These are phyloP conservation scores for Rhodophaea formosa DNA, from an alignment of 2,888 invertebrate species.

Conservation along the genomic window DNA sequence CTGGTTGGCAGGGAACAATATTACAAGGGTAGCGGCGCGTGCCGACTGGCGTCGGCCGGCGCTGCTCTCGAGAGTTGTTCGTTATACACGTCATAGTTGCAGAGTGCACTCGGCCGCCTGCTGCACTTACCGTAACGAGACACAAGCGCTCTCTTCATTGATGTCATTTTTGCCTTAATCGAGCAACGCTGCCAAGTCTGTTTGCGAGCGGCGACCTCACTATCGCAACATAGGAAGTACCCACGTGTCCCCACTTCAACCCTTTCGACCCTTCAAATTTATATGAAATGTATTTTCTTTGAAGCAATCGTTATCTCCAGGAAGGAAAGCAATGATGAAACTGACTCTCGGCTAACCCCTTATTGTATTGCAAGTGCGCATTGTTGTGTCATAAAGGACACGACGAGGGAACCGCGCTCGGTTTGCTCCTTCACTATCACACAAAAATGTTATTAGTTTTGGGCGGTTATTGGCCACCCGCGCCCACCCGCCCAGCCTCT, in stretches of 20 bases:
- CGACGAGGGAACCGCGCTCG: constrained; percentile 59
- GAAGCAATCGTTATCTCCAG: constrained; percentile 42
- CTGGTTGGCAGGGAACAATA: constrained; percentile 22
- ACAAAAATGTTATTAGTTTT: constrained; percentile 79
- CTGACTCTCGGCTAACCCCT: constrained; percentile 58
- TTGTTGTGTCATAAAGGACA: constrained; percentile 70
- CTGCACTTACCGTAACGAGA: constrained; percentile 67
- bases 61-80: constrained; percentile 65
- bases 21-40: constrained; percentile 57
- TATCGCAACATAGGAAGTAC: constrained; percentile 26
- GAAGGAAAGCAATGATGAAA: constrained; percentile 52
- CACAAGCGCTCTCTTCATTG: constrained; percentile 65
- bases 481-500: constrained; percentile 49
- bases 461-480: constrained; percentile 71
- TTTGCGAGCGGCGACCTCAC: constrained; percentile 35
- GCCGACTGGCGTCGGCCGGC: constrained; percentile 52
- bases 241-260: constrained; percentile 20
- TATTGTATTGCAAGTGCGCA: constrained; percentile 66
- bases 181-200: constrained; percentile 47
- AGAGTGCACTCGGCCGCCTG: constrained; percentile 66
- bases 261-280: constrained; percentile 22
- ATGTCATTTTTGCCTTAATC: constrained; percentile 65
- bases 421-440: constrained; percentile 68
- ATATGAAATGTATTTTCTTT: constrained; percentile 29
- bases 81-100: constrained; percentile 71